Base-by-base conservation (phyloP, 1,140 invertebrate species). In the Andricus grossulariae region DNA sequence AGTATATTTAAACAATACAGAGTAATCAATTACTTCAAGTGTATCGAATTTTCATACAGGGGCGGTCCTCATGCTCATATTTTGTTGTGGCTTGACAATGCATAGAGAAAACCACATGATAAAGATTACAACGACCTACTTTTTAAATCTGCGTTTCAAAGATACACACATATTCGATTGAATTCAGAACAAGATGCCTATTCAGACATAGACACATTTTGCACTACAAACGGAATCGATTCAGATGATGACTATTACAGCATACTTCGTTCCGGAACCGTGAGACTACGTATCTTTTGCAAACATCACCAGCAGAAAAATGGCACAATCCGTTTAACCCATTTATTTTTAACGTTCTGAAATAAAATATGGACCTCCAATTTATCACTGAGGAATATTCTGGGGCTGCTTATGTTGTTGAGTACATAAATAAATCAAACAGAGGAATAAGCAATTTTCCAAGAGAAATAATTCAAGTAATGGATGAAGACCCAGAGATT, bases 321-420 rank as follows among this genome's bases (percentile, higher is more conserved):
- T 87, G 85, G 86, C 73, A 78, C 57, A 89, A 85, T 73, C 54
- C 82, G n/a, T 88, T 85, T 72, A 88, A 89, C 82, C 87, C 87
- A 4, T 88, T 83, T 15, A 66, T 88, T 25, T 55, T 86, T 11
- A 80, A 81, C 70, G 50, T 83, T 39, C 25, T 87, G 5, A 70
- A 85, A 76, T 90, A 88, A 0, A 90, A 88, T 55, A 91, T 76
- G 32, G 87, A 91, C 73, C 75, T 90, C 39, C 88, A 92, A 79
- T 84, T 89, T 39, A 90, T 91, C 32, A 78, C 80, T 6, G 89
- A 91, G 11, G 87, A 89, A 77, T 89, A 90, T 78, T 85, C 86
- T 5, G 89, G 87, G 80, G 90, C 85, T 52, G 72, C 51, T 0
- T 87, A 86, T 50, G 78, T 86, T 32, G 82, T 86, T 4, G 81